phyloP scores from a whole-genome alignment of 2,888 invertebrate genomes.

The Coleophora deauratella region DNA sequence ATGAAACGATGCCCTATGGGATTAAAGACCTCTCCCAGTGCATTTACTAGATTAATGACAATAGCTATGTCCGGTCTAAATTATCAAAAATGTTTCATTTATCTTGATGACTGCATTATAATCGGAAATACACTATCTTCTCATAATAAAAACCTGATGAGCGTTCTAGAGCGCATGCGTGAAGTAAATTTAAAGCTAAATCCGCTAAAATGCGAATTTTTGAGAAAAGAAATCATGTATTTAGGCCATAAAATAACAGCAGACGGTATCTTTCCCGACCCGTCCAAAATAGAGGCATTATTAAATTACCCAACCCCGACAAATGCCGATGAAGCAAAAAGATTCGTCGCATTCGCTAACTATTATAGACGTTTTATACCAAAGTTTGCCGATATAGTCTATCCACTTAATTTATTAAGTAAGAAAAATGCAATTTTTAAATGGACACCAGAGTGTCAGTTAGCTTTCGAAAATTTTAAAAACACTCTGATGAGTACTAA shows the following conservation, averaged over 20 bases:
- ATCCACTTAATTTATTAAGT: slow-evolving; percentile 2
- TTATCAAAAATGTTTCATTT: slow-evolving; percentile 11
- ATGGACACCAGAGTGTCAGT: slow-evolving; percentile 4
- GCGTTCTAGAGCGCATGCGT: slow-evolving; percentile 2
- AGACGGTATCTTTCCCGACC: slow-evolving; percentile 9
- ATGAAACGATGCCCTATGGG: slow-evolving; percentile 16
- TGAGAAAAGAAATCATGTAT: slow-evolving; percentile 8
- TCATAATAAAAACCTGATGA: slow-evolving; percentile 9
- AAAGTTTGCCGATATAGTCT: slow-evolving; percentile 5
- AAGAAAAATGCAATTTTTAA: neutral
- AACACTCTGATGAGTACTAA: neutral
- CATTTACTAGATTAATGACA: slow-evolving; percentile 14
- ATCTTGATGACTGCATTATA: slow-evolving; percentile 7
- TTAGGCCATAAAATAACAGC: slow-evolving; percentile 11
- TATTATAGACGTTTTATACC: slow-evolving; percentile 6
- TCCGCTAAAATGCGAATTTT: slow-evolving; percentile 8
- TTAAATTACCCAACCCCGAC: slow-evolving; percentile 13
- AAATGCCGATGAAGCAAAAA: slow-evolving; percentile 8
- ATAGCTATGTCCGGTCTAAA: slow-evolving; percentile 14
- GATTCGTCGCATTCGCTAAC: slow-evolving; percentile 6
- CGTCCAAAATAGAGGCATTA: slow-evolving; percentile 5
- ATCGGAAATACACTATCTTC: slow-evolving; percentile 3
- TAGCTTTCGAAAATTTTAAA: slow-evolving; percentile 9
- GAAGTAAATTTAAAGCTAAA: slow-evolving; percentile 10
- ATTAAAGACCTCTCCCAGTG: slow-evolving; percentile 12